Evolutionary conservation across 1,140 invertebrate species (phyloP).

Genomic region (Euschistus heros): DNA sequence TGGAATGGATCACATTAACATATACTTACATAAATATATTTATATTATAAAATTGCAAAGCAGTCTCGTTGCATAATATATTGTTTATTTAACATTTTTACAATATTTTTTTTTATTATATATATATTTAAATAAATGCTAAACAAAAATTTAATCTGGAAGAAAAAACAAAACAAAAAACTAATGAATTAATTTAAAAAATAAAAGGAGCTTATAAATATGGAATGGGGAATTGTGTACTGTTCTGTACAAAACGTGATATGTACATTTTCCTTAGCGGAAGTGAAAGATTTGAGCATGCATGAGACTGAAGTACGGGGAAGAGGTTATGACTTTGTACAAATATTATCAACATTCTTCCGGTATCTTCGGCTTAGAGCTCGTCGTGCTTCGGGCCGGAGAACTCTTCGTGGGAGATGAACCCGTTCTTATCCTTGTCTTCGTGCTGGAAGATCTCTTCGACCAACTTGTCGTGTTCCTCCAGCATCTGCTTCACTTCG

Average conservation of each 20-base stretch:
- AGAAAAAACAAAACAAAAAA: background rate
- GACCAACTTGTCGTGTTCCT: constrained; percentile 84
- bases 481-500: constrained; percentile 73
- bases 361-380: constrained; percentile 49
- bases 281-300: constrained; percentile 14
- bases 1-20: constrained; percentile 10
- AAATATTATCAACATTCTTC: constrained; percentile 2
- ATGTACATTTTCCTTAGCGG: constrained; percentile 8
- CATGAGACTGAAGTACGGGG: background rate
- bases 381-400: constrained; percentile 95
- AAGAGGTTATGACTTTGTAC: constrained; percentile 10
- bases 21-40: too few species aligned
- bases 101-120: too few species aligned
- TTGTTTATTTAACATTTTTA: too few species aligned
- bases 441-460: constrained; percentile 96
- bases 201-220: background rate
- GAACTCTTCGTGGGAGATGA: constrained; percentile 91
- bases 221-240: too few species aligned
- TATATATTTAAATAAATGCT: too few species aligned
- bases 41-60: too few species aligned
- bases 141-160: background rate
- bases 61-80: too few species aligned
- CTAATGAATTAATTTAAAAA: background rate
- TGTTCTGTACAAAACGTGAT: constrained; percentile 10
- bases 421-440: constrained; percentile 90